Base-by-base conservation (phyloP, 2,113 vertebrate genomes). In the Copsychus sechellarum region DNA sequence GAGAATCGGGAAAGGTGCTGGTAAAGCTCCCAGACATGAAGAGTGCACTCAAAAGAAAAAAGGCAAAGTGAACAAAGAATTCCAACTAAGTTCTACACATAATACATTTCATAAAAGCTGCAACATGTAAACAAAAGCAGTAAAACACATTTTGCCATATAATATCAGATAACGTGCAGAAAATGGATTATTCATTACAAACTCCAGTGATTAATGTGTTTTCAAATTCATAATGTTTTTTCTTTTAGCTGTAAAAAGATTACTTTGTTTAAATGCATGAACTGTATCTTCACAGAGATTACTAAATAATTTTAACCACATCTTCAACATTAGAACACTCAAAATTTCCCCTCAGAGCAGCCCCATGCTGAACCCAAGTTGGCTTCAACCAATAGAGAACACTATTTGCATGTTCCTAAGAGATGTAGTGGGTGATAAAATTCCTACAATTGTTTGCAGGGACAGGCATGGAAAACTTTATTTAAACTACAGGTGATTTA, bases 161-260 rank as follows among this genome's bases (percentile, higher is more conserved):
- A 92, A 91, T 91, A 91, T 71, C 88, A 93, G 84, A 93, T 83
- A 86, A 91, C 34, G 6, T 48, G 34, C 20, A 96, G 72, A 94
- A 96, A 91, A 97, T 95, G 53, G 58, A 92, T 97, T 97, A 97
- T 96, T 98, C 92, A 96, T 93, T 53, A 76, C 26, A 90, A 95
- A 93, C 53, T 57, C 20, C 56, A 88, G 31, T 95, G 90, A 97
- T 91, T 95, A 88, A 92, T 93, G 45, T 86, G 43, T 42, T 69
- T 96, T 23, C 29, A 95, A 88, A 93, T 81, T 69, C 62, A 58
- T 78, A 81, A 24, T 90, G 65, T 36, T 96, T 93, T 70, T 72
- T 73, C 67, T 60, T 53, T 17, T 34, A 56, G 70, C 60, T 81
- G 25, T 77, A 93, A 95, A 96, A 86, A 93, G 92, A 97, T 91